A percentile compares a stretch with the other conserved stretches of the same genome.
phyloP scores from a whole-genome alignment of 2,888 invertebrate species.

The Aphidius colemani region DNA sequence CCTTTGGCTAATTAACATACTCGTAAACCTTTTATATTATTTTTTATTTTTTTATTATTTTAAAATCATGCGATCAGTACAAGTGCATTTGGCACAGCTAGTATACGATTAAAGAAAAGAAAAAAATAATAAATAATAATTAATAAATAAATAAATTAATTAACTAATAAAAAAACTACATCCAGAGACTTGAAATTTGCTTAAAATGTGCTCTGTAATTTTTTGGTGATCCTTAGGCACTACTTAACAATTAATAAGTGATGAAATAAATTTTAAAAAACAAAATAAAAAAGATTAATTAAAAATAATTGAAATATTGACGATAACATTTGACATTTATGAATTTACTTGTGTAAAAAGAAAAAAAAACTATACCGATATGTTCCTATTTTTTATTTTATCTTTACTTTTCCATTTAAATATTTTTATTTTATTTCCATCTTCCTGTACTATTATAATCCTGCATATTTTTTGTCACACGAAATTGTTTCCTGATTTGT shows the following conservation, averaged over 20 bases:
- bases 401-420: constrained; percentile 27
- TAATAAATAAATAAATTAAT: constrained; percentile 7
- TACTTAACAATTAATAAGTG: constrained; percentile 56
- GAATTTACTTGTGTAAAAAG: constrained; percentile 49
- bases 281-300: constrained; percentile 27
- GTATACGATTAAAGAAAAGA: constrained; percentile 53
- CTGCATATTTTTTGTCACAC: constrained; percentile 25
- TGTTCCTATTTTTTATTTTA: constrained; percentile 38
- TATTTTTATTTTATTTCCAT: constrained; percentile 33
- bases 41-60: constrained; percentile 11
- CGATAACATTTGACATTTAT: constrained; percentile 49
- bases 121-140: constrained; percentile 17
- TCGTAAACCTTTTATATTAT: constrained; percentile 37
- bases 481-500: constrained; percentile 10
- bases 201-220: constrained; percentile 42
- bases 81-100: constrained; percentile 61
- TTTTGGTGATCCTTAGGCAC: constrained; percentile 49
- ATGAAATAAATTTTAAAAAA: constrained; percentile 41
- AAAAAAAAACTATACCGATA: constrained; percentile 31
- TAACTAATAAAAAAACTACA: constrained; percentile 34
- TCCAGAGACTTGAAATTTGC: constrained; percentile 42
- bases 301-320: constrained; percentile 34
- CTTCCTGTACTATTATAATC: constrained; percentile 26
- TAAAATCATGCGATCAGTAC: constrained; percentile 54
- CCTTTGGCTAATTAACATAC: constrained; percentile 46